Evolutionary conservation across 2,113 vertebrate species (phyloP).

Genomic region (Nerophis ophidion): DNA sequence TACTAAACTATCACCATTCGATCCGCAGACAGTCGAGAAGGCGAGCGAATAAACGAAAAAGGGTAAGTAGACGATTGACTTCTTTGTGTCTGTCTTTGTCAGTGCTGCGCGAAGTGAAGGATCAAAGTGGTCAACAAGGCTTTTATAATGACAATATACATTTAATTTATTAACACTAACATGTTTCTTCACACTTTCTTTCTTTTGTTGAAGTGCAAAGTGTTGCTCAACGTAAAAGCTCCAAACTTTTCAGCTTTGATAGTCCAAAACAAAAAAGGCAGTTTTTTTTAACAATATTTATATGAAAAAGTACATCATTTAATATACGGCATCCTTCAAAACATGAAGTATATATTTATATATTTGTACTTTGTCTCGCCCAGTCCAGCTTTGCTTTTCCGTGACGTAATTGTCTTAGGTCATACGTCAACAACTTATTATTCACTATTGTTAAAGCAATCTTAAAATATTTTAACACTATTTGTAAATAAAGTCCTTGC

Average conservation of each 20-base stretch:
- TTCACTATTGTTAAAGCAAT: too few relatives aligned
- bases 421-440: slow-evolving; percentile 8
- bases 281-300: not conserved
- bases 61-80: slow-evolving; percentile 57
- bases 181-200: too few relatives aligned
- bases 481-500: too few relatives aligned
- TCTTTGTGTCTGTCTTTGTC: not conserved
- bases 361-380: slow-evolving; percentile 58
- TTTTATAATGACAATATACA: too few relatives aligned
- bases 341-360: not conserved
- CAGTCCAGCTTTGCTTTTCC: slow-evolving; percentile 64
- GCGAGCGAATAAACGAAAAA: slow-evolving; percentile 78
- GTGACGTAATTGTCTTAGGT: slow-evolving; percentile 72
- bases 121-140: not conserved
- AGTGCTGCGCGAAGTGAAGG: too few relatives aligned
- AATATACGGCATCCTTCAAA: not conserved
- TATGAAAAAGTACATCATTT: not conserved
- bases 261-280: too few relatives aligned
- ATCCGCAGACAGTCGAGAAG: slow-evolving; percentile 74
- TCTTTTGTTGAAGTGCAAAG: not conserved
- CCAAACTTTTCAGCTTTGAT: slow-evolving; percentile 29
- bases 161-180: too few relatives aligned
- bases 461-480: too few relatives aligned
- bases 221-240: slow-evolving; percentile 18
- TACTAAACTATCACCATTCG: slow-evolving; percentile 75